Conservation (phyloP, 2,888 invertebrate genomes). For the Drosophila percnosoma region DNA sequence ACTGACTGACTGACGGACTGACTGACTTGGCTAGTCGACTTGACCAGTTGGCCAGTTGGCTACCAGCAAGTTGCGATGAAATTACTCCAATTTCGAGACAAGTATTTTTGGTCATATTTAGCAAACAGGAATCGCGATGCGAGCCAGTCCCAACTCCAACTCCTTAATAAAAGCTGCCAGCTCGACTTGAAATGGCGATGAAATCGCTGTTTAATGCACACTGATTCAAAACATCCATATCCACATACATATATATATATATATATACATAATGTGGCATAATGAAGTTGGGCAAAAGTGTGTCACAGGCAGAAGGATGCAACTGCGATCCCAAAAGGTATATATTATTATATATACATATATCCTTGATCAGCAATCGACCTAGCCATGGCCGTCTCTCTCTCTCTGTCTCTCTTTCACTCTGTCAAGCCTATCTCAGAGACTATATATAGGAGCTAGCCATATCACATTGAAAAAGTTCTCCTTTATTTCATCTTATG, state of each 20-base stretch:
- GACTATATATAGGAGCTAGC: no score
- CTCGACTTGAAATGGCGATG: conserved; percentile 80
- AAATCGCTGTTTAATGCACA: conserved; percentile 71
- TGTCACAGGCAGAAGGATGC: not conserved
- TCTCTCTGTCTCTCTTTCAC: not conserved
- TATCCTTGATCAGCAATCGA: not conserved
- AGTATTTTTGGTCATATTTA: conserved; percentile 81
- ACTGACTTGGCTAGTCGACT: not conserved
- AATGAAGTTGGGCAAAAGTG: not conserved
- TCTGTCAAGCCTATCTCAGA: not conserved
- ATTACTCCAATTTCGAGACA: conserved; percentile 82
- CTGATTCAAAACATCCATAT: conserved; percentile 22
- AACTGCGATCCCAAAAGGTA: not conserved
- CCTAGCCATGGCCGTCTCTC: not conserved
- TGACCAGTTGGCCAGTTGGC: conserved; percentile 19
- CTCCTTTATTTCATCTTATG: not conserved
- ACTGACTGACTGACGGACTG: not conserved
- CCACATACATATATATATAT: not conserved
- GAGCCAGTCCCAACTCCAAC: conserved; percentile 1
- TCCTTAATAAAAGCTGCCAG: conserved; percentile 40
- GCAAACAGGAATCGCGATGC: conserved; percentile 71
- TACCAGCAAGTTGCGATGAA: conserved; percentile 57
- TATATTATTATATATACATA: not conserved
- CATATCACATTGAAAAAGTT: not conserved
- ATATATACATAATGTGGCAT: not conserved